Evolutionary conservation across 2,113 vertebrate genomes (phyloP).

Genomic region (Phyllostomus discolor): DNA sequence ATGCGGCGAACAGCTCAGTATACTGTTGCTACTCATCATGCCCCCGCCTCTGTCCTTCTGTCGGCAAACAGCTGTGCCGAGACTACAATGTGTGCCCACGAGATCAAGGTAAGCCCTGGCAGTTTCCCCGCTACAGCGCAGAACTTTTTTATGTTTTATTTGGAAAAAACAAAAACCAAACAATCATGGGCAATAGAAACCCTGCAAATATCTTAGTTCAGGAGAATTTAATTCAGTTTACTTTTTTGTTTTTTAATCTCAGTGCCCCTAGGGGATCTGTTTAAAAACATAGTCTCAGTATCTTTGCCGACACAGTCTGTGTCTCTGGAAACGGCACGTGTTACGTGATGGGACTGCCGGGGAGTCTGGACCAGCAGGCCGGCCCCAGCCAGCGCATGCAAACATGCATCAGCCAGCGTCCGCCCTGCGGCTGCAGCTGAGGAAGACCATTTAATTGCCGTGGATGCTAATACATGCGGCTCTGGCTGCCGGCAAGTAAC

Average conservation of each 20-base stretch:
- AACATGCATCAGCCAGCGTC: neutral
- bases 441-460: neutral
- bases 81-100: neutral
- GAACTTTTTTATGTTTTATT: neutral
- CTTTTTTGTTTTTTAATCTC: neutral
- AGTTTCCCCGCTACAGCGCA: neutral
- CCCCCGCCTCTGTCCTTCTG: neutral
- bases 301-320: neutral
- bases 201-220: neutral
- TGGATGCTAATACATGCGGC: neutral
- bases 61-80: neutral
- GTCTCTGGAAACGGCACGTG: neutral
- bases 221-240: slow-evolving; percentile 17
- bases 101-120: neutral
- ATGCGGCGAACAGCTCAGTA: neutral
- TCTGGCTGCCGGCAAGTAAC: neutral
- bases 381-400: neutral
- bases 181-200: neutral
- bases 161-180: neutral
- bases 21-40: neutral
- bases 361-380: neutral
- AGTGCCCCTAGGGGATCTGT: neutral
- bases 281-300: neutral
- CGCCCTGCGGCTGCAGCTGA: neutral
- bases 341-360: neutral